These are phyloP conservation scores for Cheilosia vernalis DNA, from an alignment of 2,888 invertebrate species.

Conservation along the genomic window DNA sequence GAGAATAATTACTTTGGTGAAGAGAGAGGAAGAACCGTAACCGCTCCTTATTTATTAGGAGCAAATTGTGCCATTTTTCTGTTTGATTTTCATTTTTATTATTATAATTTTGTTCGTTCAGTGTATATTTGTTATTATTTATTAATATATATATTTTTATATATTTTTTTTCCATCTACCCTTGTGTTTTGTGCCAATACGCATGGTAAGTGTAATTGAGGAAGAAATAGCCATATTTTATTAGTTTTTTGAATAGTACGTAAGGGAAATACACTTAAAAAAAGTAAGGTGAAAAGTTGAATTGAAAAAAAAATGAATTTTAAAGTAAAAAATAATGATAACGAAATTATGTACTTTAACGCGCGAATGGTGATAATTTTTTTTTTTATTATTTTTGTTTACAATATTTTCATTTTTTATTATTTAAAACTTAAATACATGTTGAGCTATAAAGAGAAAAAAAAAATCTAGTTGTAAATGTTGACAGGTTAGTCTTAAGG, in stretches of 20 bases:
- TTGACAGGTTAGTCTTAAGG: constrained; percentile 26
- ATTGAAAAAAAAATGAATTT: background rate
- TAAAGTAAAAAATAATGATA: constrained; percentile 3
- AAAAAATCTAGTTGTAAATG: constrained; percentile 12
- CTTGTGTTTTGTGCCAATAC: constrained; percentile 38
- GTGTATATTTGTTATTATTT: constrained; percentile 70
- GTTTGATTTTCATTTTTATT: constrained; percentile 31
- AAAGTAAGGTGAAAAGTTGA: background rate
- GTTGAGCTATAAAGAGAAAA: constrained; percentile 10
- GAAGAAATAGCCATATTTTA: constrained; percentile 67
- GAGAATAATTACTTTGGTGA: constrained; percentile 7
- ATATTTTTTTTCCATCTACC: constrained; percentile 26
- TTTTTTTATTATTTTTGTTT: constrained; percentile 23
- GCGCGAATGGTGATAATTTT: constrained; percentile 56
- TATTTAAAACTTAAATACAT: constrained; percentile 15
- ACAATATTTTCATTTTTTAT: constrained; percentile 5
- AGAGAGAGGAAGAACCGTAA: constrained; percentile 16
- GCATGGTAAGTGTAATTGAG: constrained; percentile 32
- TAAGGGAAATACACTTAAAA: constrained; percentile 35
- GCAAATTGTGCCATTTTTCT: constrained; percentile 67
- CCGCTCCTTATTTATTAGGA: constrained; percentile 34
- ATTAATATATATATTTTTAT: constrained; percentile 43
- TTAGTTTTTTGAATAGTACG: constrained; percentile 46
- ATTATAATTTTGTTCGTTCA: constrained; percentile 18
- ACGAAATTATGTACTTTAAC: constrained; percentile 10